Conservation (phyloP, 2,888 invertebrate species). For the Ophion ellenae region DNA sequence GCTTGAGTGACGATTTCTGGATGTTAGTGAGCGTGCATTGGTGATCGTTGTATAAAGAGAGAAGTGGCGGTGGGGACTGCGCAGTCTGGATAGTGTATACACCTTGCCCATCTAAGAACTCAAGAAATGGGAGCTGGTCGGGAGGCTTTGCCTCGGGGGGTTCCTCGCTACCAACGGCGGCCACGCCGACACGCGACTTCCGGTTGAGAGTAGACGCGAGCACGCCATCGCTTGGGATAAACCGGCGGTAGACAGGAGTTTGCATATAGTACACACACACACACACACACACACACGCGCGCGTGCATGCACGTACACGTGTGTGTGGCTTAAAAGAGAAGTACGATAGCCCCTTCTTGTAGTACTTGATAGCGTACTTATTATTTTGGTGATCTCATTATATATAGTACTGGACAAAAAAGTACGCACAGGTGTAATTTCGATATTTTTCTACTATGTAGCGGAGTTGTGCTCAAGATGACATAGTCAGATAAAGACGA, state of each 20-base stretch:
- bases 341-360: no score
- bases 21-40: constrained; percentile 49
- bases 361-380: no score
- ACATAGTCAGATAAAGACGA: no score
- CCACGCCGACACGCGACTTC: constrained; percentile 83
- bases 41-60: constrained; percentile 43
- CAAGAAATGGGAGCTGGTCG: constrained; percentile 49
- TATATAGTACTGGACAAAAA: no score
- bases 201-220: constrained; percentile 75
- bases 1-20: constrained; percentile 26
- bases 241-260: constrained; percentile 19
- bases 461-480: no score
- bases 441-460: no score
- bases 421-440: no score
- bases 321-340: no score
- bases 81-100: constrained; percentile 56
- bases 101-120: constrained; percentile 48
- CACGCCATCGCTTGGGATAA: constrained; percentile 77
- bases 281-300: no score
- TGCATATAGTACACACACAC: neutral
- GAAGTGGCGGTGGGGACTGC: constrained; percentile 48
- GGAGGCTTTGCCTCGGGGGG: constrained; percentile 20
- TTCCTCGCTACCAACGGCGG: constrained; percentile 44
- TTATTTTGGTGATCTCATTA: no score
- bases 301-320: no score